These are phyloP conservation scores for Rhimphoctona megacephalus DNA, from an alignment of 2,888 invertebrate genomes.

Conservation along the genomic window DNA sequence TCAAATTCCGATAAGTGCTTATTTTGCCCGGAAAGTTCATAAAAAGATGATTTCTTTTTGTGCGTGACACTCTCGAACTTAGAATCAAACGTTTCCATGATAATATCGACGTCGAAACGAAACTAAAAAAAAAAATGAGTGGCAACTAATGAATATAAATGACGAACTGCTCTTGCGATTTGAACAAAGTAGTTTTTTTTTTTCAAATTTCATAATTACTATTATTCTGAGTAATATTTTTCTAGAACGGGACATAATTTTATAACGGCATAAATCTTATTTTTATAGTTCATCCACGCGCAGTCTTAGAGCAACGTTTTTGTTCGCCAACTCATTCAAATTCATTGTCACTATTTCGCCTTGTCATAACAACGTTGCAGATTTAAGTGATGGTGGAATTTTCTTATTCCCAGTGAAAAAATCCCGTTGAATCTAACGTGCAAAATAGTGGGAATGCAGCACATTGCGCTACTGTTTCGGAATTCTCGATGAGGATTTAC, in stretches of 20 bases:
- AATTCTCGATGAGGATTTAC: slow-evolving; percentile 27
- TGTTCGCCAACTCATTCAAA: not conserved
- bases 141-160: too few relatives aligned
- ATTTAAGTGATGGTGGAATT: not conserved
- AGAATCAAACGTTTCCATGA: slow-evolving; percentile 14
- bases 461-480: not conserved
- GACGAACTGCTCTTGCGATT: not conserved
- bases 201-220: not conserved
- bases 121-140: not conserved
- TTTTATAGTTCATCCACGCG: not conserved
- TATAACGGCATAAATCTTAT: not conserved
- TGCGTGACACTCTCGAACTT: not conserved
- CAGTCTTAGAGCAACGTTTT: not conserved
- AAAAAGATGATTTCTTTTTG: not conserved
- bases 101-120: not conserved
- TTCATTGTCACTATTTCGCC: slow-evolving; percentile 8
- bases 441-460: not conserved
- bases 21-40: not conserved
- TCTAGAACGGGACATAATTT: not conserved
- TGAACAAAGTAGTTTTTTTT: not conserved
- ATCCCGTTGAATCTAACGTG: slow-evolving; percentile 5
- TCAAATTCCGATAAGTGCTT: not conserved
- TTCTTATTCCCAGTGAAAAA: not conserved
- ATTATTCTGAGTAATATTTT: not conserved
- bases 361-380: slow-evolving; percentile 1